Percentiles rank a stretch among this genome's conserved stretches.
Conservation (phyloP, 2,888 invertebrate genomes). For the Andrena bucephala region DNA sequence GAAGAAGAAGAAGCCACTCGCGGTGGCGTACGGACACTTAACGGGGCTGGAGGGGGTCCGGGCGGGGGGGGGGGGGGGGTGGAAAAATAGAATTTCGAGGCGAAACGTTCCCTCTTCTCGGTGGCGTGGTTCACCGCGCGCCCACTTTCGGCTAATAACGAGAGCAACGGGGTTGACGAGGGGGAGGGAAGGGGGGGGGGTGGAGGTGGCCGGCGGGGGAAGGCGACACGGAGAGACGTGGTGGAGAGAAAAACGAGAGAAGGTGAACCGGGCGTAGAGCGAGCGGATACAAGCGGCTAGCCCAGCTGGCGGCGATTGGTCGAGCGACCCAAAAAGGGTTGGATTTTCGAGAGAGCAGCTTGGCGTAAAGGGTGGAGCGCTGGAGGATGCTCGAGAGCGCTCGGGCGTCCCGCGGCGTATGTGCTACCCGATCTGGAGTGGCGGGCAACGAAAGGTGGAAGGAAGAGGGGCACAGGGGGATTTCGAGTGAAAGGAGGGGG, state of each 20-base stretch:
- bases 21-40: conserved; percentile 30
- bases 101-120: background rate
- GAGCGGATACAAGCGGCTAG: conserved; percentile 31
- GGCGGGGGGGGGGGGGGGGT: no score
- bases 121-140: background rate
- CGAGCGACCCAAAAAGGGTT: conserved; percentile 67
- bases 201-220: conserved; percentile 3
- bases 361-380: conserved; percentile 78
- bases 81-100: conserved; percentile 50
- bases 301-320: conserved; percentile 69
- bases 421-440: conserved; percentile 53
- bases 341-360: conserved; percentile 72
- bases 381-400: conserved; percentile 72
- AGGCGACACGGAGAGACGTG: conserved; percentile 17
- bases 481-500: conserved; percentile 17
- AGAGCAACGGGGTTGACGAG: conserved; percentile 14
- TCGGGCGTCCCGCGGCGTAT: conserved; percentile 54
- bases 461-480: background rate
- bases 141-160: conserved; percentile 18
- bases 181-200: no score
- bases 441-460: conserved; percentile 5
- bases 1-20: conserved; percentile 62
- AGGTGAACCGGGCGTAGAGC: conserved; percentile 19
- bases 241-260: background rate
- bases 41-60: background rate